phyloP scores from a whole-genome alignment of 2,888 invertebrate species.

The Galerucella nymphaeae region DNA sequence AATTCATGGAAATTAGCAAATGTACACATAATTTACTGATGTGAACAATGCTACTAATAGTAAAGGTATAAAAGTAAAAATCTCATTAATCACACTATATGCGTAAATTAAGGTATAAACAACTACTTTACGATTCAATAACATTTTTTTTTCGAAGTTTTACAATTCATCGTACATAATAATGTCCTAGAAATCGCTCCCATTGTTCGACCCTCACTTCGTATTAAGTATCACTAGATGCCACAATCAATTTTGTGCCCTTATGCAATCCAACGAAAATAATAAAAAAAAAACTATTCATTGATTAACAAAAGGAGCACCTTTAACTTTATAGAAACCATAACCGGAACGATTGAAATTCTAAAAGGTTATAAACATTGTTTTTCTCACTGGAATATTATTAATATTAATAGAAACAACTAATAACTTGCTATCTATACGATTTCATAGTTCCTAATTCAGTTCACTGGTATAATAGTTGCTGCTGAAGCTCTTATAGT shows the following conservation, averaged over 20 bases:
- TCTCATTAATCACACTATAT: no score
- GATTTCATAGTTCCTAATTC: no score
- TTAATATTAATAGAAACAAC: not conserved
- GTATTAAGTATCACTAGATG: slow-evolving; percentile 42
- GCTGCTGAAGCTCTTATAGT: no score
- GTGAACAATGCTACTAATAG: no score
- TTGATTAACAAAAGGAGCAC: slow-evolving; percentile 36
- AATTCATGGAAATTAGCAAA: not conserved
- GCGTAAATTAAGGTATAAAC: no score
- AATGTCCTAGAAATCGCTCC: not conserved
- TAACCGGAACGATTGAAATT: not conserved
- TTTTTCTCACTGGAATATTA: no score
- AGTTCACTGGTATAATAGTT: no score
- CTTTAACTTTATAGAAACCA: slow-evolving; percentile 20
- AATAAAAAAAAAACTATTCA: slow-evolving; percentile 31
- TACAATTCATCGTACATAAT: no score
- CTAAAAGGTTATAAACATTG: not conserved
- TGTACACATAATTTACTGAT: not conserved
- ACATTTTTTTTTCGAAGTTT: no score
- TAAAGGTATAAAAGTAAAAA: no score
- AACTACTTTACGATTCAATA: no score
- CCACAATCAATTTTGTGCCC: slow-evolving; percentile 37
- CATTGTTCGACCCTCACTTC: slow-evolving; percentile 30
- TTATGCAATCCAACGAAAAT: slow-evolving; percentile 29
- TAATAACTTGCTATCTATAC: no score